Evolutionary conservation across 2,888 invertebrate genomes (phyloP), one percentile per base, ranked within the genome.

Genomic region (Deilephila porcellus): DNA sequence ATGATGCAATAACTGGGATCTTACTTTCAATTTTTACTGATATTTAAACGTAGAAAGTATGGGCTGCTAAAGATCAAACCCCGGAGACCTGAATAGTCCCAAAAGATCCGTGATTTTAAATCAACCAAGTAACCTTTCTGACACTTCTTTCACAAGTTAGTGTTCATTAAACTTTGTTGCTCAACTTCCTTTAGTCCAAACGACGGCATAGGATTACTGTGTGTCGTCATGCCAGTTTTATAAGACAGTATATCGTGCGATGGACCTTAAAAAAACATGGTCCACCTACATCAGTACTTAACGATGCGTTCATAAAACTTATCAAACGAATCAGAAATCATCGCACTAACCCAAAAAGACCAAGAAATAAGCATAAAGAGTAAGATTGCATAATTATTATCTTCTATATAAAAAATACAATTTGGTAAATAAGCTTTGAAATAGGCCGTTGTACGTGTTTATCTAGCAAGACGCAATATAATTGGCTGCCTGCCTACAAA

Each of bases 401-500:
- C 45, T 25, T 25, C 11, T n/a, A 25, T 45, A 52, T 45, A 52
- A 64, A 45, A 63, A 37, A 8, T 8, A 20, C 20, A 64, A 25
- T 60, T 37, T 17, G 25, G 34, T 34, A 71, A 60, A 71, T 60
- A 71, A 60, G 25, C 60, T 60, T 71, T 60, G 71, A 60, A 60
- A 45, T 60, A 60, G 45, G 60, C 71, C 71, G 59, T 20, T 60
- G 71, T 37, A 29, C 60, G 71, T 71, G 59, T 59, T 60, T 59
- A 71, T 45, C 60, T 71, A 60, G 60, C 25, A 25, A 71, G 60
- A 71, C 45, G 8, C 60, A 29, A 71, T 60, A 45, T 67, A 67
- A 67, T 52, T 67, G 67, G 56, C 71, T 71, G 59, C 32, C 34
- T 71, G n/a, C 71, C 56, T 53, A 34, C 71, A 60, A 67, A 71